Evolutionary conservation across 2,888 invertebrate species (phyloP).

Genomic region (Serrognathus titanus): DNA sequence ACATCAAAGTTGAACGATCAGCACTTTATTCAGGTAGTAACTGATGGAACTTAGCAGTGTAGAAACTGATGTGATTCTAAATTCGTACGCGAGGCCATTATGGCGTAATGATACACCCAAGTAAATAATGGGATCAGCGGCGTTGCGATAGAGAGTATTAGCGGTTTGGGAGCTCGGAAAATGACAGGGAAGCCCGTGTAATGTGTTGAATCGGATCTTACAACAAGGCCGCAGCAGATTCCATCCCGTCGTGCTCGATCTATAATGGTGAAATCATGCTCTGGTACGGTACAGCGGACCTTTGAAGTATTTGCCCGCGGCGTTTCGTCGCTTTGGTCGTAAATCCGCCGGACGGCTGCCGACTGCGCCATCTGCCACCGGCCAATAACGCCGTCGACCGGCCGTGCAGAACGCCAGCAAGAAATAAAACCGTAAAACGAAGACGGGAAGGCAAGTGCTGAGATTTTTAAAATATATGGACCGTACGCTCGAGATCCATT

Average conservation of each 20-base stretch:
- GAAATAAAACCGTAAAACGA: constrained; percentile 38
- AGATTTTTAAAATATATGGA: constrained; percentile 28
- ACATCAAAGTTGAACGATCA: too few species aligned
- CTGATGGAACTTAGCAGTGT: constrained; percentile 7
- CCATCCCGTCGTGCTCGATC: constrained; percentile 25
- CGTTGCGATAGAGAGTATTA: constrained; percentile 23
- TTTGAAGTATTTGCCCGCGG: constrained; percentile 8
- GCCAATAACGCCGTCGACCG: constrained; percentile 36
- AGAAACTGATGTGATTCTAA: constrained; percentile 22
- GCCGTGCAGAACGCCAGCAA: constrained; percentile 22
- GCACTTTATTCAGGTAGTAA: too few species aligned
- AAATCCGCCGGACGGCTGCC: constrained; percentile 31
- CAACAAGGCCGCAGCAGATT: constrained; percentile 26
- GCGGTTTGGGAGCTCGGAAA: constrained; percentile 29
- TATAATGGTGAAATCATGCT: constrained; percentile 33
- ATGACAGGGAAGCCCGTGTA: constrained; percentile 29
- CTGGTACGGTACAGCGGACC: constrained; percentile 26
- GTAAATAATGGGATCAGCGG: constrained; percentile 22
- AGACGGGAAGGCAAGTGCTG: constrained; percentile 35
- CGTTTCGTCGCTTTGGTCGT: constrained; percentile 19
- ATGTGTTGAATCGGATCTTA: constrained; percentile 33
- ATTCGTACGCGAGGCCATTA: constrained; percentile 26
- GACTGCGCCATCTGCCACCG: constrained; percentile 36
- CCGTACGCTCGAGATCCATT: constrained; percentile 14
- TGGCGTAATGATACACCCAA: constrained; percentile 23